Base-by-base conservation (phyloP, 2,113 vertebrate species). In the Saiga tatarica region DNA sequence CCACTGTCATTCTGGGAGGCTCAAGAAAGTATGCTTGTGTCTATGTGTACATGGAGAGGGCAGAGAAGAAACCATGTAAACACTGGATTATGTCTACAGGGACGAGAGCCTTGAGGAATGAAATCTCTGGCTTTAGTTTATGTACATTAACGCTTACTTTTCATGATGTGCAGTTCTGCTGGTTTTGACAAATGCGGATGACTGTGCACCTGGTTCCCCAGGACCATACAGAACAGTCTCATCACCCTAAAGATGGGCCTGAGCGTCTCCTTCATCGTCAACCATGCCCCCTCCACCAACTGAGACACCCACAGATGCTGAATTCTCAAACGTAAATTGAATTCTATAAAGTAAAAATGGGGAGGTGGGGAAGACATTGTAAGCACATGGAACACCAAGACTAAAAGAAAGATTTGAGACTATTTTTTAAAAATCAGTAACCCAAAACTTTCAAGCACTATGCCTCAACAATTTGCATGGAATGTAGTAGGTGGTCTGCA, bases 341-440 rank as follows among this genome's bases (percentile, higher is more conserved):
- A 96, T 95, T 90, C 42, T 96, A 89, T 93, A 91, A 95, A 89
- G 53, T 71, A 83, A 97, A 95, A 94, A 33, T 59, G n/a, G n/a
- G 47, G 87, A 28, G 13, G 25, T 9, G 14, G 57, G 50, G 64
- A 82, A 94, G 90, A 0, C 74, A 87, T 62, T 76, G 59, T 42
- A 96, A 91, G 74, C 45, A 92, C 62, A 84, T 7, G n/a, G 62
- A 87, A 85, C 13, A 59, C 12, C 23, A 87, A 87, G 57, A 96
- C 71, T 81, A 97, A 94, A 96, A 59, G 50, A 94, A 96, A 59
- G 55, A 85, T 76, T 3, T 60, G 57, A 91, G 50, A 45, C 14
- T 86, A 19, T 87, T 91, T 62, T 39, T n/a, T 21, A 64, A 45
- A 39, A 97, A 53, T 28, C 25, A 64, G 45, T 39, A 93, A 89